Conservation (phyloP, 2,113 vertebrate genomes). For the Pseudolaguvia tuberculata region DNA sequence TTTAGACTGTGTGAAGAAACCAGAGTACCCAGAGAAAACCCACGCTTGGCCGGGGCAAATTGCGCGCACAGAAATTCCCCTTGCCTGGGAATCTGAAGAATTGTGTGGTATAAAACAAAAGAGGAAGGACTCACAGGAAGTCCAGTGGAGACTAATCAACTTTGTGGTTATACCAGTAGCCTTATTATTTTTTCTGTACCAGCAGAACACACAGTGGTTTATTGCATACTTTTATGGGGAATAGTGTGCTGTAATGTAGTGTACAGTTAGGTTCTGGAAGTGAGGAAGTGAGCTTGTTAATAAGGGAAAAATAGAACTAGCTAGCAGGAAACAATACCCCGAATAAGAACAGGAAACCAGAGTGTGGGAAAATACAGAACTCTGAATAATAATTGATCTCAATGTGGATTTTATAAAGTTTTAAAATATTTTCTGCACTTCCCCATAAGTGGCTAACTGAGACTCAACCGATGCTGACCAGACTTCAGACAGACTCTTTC, state of each 20-base stretch:
- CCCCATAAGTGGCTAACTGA: neutral
- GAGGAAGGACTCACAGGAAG: neutral
- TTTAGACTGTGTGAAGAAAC: no score
- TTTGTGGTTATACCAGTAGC: neutral
- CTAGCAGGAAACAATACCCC: neutral
- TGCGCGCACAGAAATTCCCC: no score
- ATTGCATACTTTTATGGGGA: neutral
- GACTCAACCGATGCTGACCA: slow-evolving; percentile 23
- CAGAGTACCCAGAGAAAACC: no score
- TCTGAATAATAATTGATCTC: neutral
- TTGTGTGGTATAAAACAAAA: neutral
- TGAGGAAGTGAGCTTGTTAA: neutral
- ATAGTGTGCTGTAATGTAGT: neutral
- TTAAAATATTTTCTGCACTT: neutral
- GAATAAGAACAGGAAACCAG: neutral
- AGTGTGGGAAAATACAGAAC: neutral
- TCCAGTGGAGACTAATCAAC: neutral
- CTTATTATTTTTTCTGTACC: neutral
- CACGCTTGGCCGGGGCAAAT: no score
- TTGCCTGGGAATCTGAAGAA: no score
- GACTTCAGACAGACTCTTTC: slow-evolving; percentile 30
- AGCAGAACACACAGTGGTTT: neutral
- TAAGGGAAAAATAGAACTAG: neutral
- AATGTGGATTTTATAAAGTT: neutral
- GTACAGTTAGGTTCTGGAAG: neutral